phyloP scores from a whole-genome alignment of 1,140 invertebrate genomes.

The Drosophila azteca region DNA sequence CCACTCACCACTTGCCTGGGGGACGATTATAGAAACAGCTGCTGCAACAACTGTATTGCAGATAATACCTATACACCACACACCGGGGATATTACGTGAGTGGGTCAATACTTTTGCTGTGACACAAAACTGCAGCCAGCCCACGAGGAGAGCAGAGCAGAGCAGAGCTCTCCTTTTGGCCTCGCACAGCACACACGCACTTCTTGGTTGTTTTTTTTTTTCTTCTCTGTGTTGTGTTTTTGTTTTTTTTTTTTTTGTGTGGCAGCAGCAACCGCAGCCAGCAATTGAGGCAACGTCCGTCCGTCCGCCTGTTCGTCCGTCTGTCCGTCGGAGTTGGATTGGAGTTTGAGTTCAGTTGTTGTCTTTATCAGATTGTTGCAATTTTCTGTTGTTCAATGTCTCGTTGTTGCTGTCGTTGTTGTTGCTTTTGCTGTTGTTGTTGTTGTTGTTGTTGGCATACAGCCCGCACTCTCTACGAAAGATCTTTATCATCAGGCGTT shows the following conservation, averaged over 20 bases:
- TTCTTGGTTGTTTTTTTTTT: neutral
- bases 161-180: conserved; percentile 1
- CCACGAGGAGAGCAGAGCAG: neutral
- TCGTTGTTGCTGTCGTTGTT: conserved; percentile 44
- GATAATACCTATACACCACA: too few relatives aligned
- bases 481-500: conserved; percentile 75
- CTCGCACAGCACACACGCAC: neutral
- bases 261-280: conserved; percentile 47
- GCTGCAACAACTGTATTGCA: too few relatives aligned
- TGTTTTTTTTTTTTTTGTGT: conserved; percentile 19
- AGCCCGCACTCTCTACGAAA: conserved; percentile 66
- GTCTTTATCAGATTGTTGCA: conserved; percentile 81
- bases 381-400: conserved; percentile 63
- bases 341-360: conserved; percentile 49
- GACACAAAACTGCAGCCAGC: too few relatives aligned
- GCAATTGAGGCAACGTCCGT: conserved; percentile 38
- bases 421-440: conserved; percentile 53
- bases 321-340: conserved; percentile 19
- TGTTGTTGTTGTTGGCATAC: conserved; percentile 53
- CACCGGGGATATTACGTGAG: too few relatives aligned
- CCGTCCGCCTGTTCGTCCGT: conserved; percentile 19
- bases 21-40: too few relatives aligned
- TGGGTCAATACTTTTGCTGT: too few relatives aligned
- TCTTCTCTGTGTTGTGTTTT: neutral
- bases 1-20: too few relatives aligned